These are phyloP conservation scores for Eospalax fontanierii DNA, from an alignment of 2,797 vertebrate species.

Conservation along the genomic window DNA sequence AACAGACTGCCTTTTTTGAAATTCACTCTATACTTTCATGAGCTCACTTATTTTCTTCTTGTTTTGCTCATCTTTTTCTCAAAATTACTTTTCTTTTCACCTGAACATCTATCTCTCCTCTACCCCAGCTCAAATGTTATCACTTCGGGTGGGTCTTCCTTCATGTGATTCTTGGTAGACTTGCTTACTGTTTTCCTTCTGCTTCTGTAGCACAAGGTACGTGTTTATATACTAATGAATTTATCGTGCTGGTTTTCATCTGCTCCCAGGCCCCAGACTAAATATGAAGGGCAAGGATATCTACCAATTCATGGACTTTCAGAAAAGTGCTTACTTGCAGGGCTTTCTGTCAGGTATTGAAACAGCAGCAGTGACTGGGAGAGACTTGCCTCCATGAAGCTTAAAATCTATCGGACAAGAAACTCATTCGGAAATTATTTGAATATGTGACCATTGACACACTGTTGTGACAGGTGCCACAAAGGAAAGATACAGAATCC, in stretches of 20 bases:
- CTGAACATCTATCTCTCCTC: neutral
- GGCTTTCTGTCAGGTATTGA: neutral
- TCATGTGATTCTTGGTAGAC: neutral
- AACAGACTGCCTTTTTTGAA: neutral
- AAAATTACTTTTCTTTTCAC: conserved; percentile 34
- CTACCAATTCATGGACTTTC: neutral
- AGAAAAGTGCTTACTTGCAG: neutral
- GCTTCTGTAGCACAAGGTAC: neutral
- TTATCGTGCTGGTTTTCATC: neutral
- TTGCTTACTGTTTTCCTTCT: neutral
- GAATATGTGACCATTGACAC: neutral
- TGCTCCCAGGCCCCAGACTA: neutral
- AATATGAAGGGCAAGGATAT: neutral
- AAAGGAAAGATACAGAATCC: neutral
- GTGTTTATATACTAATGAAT: neutral
- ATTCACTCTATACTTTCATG: neutral
- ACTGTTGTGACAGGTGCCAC: neutral
- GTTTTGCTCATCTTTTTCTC: neutral
- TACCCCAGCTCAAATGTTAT: neutral
- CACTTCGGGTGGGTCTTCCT: neutral
- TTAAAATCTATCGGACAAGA: neutral
- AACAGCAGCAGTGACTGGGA: neutral
- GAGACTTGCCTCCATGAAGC: neutral
- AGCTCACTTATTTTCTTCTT: neutral
- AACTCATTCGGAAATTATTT: neutral